Evolutionary conservation across 2,888 invertebrate species (phyloP).

Genomic region (Chrysolina oricalcia): DNA sequence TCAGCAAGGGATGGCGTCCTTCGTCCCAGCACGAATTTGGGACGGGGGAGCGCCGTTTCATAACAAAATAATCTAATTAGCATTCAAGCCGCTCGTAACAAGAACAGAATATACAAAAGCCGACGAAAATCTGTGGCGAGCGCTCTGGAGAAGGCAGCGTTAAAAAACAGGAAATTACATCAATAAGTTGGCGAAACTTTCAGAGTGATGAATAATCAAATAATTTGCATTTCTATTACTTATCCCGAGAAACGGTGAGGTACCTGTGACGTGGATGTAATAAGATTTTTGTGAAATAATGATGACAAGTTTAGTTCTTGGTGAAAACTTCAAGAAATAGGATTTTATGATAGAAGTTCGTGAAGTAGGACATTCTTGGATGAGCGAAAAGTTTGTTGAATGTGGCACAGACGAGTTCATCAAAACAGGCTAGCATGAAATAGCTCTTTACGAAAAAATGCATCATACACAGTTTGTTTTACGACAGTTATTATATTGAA

Average conservation of each 20-base stretch:
- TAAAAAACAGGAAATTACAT: slow-evolving; percentile 31
- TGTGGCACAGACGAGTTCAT: too few species aligned
- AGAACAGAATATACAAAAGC: slow-evolving; percentile 16
- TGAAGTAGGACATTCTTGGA: too few species aligned
- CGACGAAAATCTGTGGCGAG: slow-evolving; percentile 1
- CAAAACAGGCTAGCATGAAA: too few species aligned
- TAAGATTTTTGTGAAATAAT: not conserved
- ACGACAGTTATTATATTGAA: too few species aligned
- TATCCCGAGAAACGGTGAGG: not conserved
- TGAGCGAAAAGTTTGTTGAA: too few species aligned
- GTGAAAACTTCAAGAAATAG: too few species aligned
- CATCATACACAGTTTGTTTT: too few species aligned
- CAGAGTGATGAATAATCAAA: slow-evolving; percentile 32
- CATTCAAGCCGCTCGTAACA: slow-evolving; percentile 31
- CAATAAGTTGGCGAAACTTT: slow-evolving; percentile 33
- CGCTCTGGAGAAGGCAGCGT: slow-evolving; percentile 7
- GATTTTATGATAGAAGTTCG: too few species aligned
- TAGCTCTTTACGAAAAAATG: too few species aligned
- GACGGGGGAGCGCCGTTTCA: slow-evolving; percentile 11
- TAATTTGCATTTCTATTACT: slow-evolving; percentile 34
- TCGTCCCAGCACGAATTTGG: not conserved
- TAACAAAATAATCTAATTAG: slow-evolving; percentile 38
- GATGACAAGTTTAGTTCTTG: not conserved
- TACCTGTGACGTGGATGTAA: not conserved
- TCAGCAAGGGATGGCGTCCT: not conserved